phyloP scores from a whole-genome alignment of 1,140 invertebrate genomes.

The Leptoteleia sp. region DNA sequence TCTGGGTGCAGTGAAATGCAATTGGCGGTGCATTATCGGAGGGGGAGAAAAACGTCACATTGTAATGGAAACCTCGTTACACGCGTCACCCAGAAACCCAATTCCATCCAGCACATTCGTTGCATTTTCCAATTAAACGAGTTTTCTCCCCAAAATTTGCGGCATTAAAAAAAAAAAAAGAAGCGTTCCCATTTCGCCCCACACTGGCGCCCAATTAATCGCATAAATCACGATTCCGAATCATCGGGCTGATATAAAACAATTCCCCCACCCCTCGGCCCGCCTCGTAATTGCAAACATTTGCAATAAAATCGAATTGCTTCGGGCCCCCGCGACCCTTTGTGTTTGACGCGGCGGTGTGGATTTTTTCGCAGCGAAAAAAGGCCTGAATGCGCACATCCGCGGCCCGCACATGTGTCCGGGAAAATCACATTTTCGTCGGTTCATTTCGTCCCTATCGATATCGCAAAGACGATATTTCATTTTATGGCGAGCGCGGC shows the following conservation, averaged over 20 bases:
- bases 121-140: slow-evolving; percentile 42
- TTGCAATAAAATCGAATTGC: slow-evolving; percentile 58
- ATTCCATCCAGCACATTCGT: slow-evolving; percentile 1
- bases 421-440: slow-evolving; percentile 63
- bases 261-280: slow-evolving; percentile 2
- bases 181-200: slow-evolving; percentile 5
- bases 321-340: slow-evolving; percentile 25
- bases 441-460: slow-evolving; percentile 73
- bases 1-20: no score
- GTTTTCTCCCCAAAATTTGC: slow-evolving; percentile 21
- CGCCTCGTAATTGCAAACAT: slow-evolving; percentile 45
- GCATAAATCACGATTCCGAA: slow-evolving; percentile 42
- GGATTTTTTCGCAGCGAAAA: slow-evolving; percentile 46
- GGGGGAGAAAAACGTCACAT: not conserved
- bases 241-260: slow-evolving; percentile 17
- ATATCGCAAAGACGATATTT: slow-evolving; percentile 76
- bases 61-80: slow-evolving; percentile 15
- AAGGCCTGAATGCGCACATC: slow-evolving; percentile 55
- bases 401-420: slow-evolving; percentile 38
- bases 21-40: no score
- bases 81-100: slow-evolving; percentile 8
- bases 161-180: slow-evolving; percentile 21
- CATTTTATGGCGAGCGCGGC: slow-evolving; percentile 67
- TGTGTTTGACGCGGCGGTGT: slow-evolving; percentile 29
- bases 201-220: slow-evolving; percentile 46